These are phyloP conservation scores for Trichomycterus rosablanca DNA, from an alignment of 2,113 vertebrate genomes.

Conservation along the genomic window DNA sequence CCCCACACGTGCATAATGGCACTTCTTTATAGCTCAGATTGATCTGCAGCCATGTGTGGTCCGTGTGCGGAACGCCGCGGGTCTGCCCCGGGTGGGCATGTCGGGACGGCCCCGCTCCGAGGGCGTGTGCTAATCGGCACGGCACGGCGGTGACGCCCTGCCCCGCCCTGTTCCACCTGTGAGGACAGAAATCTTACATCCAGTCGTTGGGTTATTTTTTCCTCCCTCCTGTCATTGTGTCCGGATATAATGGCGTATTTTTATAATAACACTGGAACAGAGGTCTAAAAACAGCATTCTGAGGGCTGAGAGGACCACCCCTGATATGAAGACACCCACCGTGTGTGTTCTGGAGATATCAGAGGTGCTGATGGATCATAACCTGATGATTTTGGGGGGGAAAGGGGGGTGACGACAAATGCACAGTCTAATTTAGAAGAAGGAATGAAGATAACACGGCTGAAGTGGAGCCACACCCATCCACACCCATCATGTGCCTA, in stretches of 20 bases:
- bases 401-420: too few relatives aligned
- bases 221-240: background rate
- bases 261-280: background rate
- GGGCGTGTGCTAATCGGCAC: conserved; percentile 45
- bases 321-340: conserved; percentile 17
- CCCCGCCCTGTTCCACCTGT: conserved; percentile 17
- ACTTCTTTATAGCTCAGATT: conserved; percentile 61
- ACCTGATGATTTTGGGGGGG: too few relatives aligned
- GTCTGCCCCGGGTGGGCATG: conserved; percentile 44
- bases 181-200: background rate
- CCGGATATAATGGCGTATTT: background rate
- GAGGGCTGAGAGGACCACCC: background rate
- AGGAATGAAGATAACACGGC: too few relatives aligned
- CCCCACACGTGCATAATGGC: conserved; percentile 68
- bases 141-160: conserved; percentile 44
- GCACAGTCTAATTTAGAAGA: too few relatives aligned
- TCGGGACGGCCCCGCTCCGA: conserved; percentile 48
- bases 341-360: conserved; percentile 20
- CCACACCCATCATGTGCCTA: too few relatives aligned
- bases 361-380: conserved; percentile 19
- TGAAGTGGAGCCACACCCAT: too few relatives aligned
- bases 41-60: conserved; percentile 72
- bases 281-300: background rate
- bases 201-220: background rate
- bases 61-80: conserved; percentile 55